Percentiles rank a stretch among this genome's conserved stretches.
Evolutionary conservation across 2,113 vertebrate species (phyloP).

Genomic region (Grammomys surdaster): DNA sequence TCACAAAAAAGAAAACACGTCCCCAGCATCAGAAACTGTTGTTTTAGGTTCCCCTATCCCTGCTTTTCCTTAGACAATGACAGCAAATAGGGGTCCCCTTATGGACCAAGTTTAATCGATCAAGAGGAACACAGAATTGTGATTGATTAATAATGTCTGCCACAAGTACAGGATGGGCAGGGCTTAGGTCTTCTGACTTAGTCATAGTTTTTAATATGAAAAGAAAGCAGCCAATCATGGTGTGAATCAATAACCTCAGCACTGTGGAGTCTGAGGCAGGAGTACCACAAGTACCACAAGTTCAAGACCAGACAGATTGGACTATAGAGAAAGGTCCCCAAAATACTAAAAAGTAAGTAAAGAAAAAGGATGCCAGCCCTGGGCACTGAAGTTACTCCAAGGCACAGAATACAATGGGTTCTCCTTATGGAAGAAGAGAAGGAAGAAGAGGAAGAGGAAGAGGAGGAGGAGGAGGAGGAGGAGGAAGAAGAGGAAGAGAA

Average conservation of each 20-base stretch:
- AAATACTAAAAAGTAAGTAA: background rate
- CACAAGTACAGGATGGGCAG: background rate
- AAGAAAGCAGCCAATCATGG: background rate
- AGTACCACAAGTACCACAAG: background rate
- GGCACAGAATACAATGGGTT: background rate
- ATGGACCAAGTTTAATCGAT: background rate
- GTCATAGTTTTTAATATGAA: constrained; percentile 5
- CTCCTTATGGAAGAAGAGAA: background rate
- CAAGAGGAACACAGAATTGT: background rate
- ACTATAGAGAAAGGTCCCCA: background rate
- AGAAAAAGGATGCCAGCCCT: background rate
- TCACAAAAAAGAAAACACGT: background rate
- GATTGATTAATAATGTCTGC: constrained; percentile 10
- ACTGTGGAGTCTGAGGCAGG: background rate
- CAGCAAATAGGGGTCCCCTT: background rate
- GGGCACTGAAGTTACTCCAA: background rate
- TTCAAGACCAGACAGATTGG: background rate
- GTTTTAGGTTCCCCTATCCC: background rate
- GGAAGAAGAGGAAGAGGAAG: too few species aligned
- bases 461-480: too few species aligned
- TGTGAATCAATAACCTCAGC: background rate
- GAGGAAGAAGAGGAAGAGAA: too few species aligned
- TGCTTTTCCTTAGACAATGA: constrained; percentile 1
- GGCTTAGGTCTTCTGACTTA: background rate
- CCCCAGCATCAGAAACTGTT: background rate